Conservation (phyloP, 1,140 invertebrate genomes). For the Ceratina calcarata region DNA sequence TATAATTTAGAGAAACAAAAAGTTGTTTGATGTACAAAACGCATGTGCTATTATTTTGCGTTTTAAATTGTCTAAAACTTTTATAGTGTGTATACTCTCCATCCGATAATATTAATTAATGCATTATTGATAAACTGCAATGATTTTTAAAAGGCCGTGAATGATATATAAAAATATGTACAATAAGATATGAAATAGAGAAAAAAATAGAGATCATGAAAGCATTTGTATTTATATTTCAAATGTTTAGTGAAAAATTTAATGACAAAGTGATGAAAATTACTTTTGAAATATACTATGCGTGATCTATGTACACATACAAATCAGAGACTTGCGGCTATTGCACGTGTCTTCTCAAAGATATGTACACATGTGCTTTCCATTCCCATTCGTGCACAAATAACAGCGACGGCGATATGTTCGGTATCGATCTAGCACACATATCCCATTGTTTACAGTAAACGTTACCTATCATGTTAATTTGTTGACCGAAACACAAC, state of each 20-base stretch:
- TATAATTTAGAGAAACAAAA: too few relatives aligned
- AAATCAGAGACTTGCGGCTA: neutral
- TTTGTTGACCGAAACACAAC: slow-evolving; percentile 24
- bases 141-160: neutral
- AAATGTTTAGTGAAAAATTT: neutral
- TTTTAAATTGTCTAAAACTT: neutral
- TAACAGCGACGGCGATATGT: neutral
- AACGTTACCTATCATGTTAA: slow-evolving; percentile 10
- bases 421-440: neutral
- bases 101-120: neutral
- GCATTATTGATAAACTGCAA: too few relatives aligned
- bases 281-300: neutral
- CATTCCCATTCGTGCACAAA: neutral
- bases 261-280: neutral
- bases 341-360: neutral
- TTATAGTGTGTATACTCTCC: too few relatives aligned
- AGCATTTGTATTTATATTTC: neutral
- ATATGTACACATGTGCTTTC: neutral
- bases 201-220: too few relatives aligned
- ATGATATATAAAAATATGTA: neutral
- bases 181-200: too few relatives aligned
- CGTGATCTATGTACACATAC: neutral
- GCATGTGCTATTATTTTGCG: neutral
- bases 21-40: neutral
- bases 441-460: slow-evolving; percentile 3